Conservation (phyloP, 2,888 invertebrate genomes). For the Aleiodes alternator region DNA sequence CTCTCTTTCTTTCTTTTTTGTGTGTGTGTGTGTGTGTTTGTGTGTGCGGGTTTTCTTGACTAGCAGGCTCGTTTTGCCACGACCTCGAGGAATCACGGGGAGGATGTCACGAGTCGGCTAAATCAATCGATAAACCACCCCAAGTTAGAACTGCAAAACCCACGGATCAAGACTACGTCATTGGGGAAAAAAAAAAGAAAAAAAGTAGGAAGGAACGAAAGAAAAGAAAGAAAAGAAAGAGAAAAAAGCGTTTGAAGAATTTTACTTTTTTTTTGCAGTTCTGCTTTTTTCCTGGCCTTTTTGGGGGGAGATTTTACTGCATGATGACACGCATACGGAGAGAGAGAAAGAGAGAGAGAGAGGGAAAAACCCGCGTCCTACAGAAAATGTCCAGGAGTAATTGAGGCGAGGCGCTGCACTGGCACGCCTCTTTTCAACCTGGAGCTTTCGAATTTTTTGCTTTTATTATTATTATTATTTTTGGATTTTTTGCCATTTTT, state of each 20-base stretch:
- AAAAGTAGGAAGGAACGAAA: no score
- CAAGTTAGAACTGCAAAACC: slow-evolving; percentile 35
- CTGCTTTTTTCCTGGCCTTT: slow-evolving; percentile 9
- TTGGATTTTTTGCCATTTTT: not conserved
- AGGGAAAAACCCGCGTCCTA: slow-evolving; percentile 38
- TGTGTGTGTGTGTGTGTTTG: not conserved
- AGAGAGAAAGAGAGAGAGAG: slow-evolving; percentile 27
- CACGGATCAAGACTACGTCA: slow-evolving; percentile 40
- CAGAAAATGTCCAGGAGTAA: slow-evolving; percentile 45
- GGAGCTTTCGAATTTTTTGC: slow-evolving; percentile 1
- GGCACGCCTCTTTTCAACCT: slow-evolving; percentile 46
- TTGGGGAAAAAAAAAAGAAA: slow-evolving; percentile 4
- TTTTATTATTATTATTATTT: not conserved
- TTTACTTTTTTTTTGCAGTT: not conserved
- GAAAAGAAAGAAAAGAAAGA: not conserved
- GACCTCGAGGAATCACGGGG: slow-evolving; percentile 47
- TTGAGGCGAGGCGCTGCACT: slow-evolving; percentile 44
- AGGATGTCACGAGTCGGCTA: slow-evolving; percentile 49
- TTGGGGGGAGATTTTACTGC: slow-evolving; percentile 20
- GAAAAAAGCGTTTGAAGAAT: not conserved
- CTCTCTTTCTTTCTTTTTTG: slow-evolving; percentile 8
- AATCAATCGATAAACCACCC: slow-evolving; percentile 46
- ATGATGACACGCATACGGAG: slow-evolving; percentile 36
- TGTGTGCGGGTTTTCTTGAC: slow-evolving; percentile 29
- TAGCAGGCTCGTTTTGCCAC: slow-evolving; percentile 32